phyloP scores from a whole-genome alignment of 1,140 invertebrate genomes.

The Heliconius hermathena region DNA sequence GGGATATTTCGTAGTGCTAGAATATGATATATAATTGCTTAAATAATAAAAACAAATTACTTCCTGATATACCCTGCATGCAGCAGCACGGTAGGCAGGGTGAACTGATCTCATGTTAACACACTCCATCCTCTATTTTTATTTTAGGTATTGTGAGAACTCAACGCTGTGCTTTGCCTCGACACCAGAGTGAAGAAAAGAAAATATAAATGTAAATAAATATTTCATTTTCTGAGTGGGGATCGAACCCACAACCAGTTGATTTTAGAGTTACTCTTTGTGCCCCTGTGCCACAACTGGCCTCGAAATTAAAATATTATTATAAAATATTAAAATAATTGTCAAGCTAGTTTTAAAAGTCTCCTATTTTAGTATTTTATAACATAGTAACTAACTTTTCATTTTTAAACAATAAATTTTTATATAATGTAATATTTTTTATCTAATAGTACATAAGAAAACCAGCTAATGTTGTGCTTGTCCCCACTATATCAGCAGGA shows the following conservation, averaged over 20 bases:
- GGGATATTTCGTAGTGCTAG: conserved; percentile 93
- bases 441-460: neutral
- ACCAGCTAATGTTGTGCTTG: neutral
- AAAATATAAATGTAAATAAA: too few species aligned
- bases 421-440: neutral
- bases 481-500: conserved; percentile 2
- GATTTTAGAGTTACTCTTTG: too few species aligned
- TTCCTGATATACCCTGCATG: neutral
- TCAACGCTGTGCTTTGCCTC: too few species aligned
- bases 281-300: too few species aligned
- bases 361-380: neutral
- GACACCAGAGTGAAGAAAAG: too few species aligned
- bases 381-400: neutral
- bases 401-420: neutral
- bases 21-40: neutral
- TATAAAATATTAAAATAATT: too few species aligned
- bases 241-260: too few species aligned
- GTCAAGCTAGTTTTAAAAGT: neutral
- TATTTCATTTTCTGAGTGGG: too few species aligned
- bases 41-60: neutral
- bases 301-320: too few species aligned
- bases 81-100: neutral
- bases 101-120: neutral
- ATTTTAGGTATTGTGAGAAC: too few species aligned
- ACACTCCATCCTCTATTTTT: too few species aligned